A percentile compares a stretch with the other conserved stretches of the same genome.
These are phyloP conservation scores for Drosophila mimetica DNA, from an alignment of 2,888 invertebrate species.

Conservation along the genomic window DNA sequence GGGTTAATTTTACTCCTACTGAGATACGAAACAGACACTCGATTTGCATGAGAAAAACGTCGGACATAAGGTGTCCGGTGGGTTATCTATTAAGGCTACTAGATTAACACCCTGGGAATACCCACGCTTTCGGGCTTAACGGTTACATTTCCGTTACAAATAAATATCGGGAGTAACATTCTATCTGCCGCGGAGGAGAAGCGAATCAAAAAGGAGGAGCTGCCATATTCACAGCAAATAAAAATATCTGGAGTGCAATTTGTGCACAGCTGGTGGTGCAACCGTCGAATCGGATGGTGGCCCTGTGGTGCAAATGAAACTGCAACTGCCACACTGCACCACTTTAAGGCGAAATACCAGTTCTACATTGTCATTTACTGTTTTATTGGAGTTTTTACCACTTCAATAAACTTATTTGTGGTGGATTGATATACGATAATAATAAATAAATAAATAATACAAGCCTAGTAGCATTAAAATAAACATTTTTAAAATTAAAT, in stretches of 20 bases:
- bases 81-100: conserved; percentile 82
- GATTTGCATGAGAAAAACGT: conserved; percentile 67
- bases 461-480: too few species aligned
- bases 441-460: neutral
- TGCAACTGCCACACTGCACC: conserved; percentile 28
- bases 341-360: neutral
- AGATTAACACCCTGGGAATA: conserved; percentile 61
- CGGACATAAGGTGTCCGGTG: conserved; percentile 71
- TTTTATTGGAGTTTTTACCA: neutral
- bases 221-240: conserved; percentile 76
- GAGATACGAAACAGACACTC: conserved; percentile 32
- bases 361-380: neutral
- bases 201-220: conserved; percentile 24
- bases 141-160: conserved; percentile 41
- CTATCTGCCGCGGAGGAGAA: conserved; percentile 12
- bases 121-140: conserved; percentile 39
- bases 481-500: neutral
- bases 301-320: conserved; percentile 60
- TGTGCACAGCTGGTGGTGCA: conserved; percentile 78
- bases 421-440: neutral
- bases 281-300: conserved; percentile 56
- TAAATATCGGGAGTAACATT: conserved; percentile 14
- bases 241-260: conserved; percentile 78
- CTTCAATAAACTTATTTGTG: too few species aligned
- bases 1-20: conserved; percentile 80